phyloP scores from a whole-genome alignment of 2,797 vertebrate genomes.

The Periophthalmus magnuspinnatus region DNA sequence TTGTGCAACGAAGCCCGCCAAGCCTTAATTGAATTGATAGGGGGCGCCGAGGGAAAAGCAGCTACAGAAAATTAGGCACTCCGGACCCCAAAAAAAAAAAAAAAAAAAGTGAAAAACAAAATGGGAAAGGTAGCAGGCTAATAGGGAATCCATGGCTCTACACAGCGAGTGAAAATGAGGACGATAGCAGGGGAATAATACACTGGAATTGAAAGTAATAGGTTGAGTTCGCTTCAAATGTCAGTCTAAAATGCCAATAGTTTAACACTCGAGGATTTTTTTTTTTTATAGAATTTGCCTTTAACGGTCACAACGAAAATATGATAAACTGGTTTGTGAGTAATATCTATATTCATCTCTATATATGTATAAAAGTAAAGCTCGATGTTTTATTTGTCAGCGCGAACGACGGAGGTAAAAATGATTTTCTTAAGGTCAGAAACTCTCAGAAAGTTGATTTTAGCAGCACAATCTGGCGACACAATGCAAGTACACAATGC shows the following conservation, averaged over 20 bases:
- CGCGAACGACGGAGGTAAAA: no score
- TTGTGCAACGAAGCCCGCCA: slow-evolving; percentile 63
- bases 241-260: background rate
- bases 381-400: no score
- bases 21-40: slow-evolving; percentile 69
- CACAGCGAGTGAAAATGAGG: slow-evolving; percentile 20
- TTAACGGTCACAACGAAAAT: background rate
- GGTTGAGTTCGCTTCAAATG: background rate
- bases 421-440: no score
- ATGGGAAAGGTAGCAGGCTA: slow-evolving; percentile 19
- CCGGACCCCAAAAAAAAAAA: slow-evolving; percentile 16
- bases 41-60: slow-evolving; percentile 38
- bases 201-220: slow-evolving; percentile 10
- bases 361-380: background rate
- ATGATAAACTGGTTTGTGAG: background rate
- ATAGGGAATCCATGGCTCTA: slow-evolving; percentile 26
- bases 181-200: slow-evolving; percentile 36
- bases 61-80: slow-evolving; percentile 39
- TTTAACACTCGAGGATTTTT: background rate
- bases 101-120: slow-evolving; percentile 24
- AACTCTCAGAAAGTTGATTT: no score
- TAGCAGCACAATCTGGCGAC: no score
- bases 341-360: background rate
- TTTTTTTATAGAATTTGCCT: no score
- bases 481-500: no score